These are phyloP conservation scores for Tetrax tetrax DNA, from an alignment of 2,113 vertebrate species.

Conservation along the genomic window DNA sequence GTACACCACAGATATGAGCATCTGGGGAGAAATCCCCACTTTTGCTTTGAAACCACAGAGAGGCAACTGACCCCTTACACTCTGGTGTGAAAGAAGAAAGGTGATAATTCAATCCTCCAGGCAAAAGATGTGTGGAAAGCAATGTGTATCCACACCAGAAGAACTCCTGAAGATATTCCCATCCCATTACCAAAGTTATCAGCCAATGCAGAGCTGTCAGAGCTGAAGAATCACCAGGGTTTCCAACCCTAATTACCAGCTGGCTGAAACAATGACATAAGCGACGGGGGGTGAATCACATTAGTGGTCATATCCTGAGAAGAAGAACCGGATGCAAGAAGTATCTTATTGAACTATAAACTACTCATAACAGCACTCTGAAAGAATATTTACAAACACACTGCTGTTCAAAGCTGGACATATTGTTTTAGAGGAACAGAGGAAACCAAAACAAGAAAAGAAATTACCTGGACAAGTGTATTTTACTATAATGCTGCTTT, in stretches of 20 bases:
- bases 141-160: background rate
- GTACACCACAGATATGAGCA: rapidly evolving
- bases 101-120: background rate
- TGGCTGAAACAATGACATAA: background rate
- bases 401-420: background rate
- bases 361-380: background rate
- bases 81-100: background rate
- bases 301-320: background rate
- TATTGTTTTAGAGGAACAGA: background rate
- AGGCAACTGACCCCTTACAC: background rate
- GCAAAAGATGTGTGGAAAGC: background rate
- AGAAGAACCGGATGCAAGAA: background rate
- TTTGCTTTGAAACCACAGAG: background rate
- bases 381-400: constrained; percentile 18
- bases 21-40: background rate
- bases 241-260: background rate
- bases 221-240: background rate
- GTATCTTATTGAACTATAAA: background rate
- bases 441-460: background rate
- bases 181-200: background rate
- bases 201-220: background rate
- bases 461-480: background rate
- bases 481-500: background rate
- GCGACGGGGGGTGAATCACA: background rate
- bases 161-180: background rate